Conservation (phyloP, 2,888 invertebrate species). For the Allolobophora icterica region DNA sequence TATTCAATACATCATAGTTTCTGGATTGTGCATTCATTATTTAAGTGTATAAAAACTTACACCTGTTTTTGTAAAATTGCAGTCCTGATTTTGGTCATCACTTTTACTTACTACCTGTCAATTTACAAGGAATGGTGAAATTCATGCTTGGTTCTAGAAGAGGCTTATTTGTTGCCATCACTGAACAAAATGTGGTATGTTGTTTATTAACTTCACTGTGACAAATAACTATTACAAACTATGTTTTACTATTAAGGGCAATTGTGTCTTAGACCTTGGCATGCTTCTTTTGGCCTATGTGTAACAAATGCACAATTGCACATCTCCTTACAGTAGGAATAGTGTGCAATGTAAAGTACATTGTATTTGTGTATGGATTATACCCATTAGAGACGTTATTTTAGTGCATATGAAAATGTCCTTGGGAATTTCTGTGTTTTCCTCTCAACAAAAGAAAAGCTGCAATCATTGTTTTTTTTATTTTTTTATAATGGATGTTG, state of each 20-base stretch:
- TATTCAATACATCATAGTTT: not conserved
- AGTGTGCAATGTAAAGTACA: not conserved
- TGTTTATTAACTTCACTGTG: not conserved
- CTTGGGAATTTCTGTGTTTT: too few relatives aligned
- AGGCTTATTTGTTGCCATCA: not conserved
- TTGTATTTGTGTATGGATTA: not conserved
- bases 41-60: not conserved
- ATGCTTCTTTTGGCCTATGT: not conserved
- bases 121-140: not conserved
- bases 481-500: too few relatives aligned
- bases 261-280: not conserved
- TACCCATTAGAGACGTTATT: not conserved
- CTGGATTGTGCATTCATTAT: not conserved
- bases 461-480: too few relatives aligned
- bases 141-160: not conserved
- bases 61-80: not conserved
- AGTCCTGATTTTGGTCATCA: not conserved
- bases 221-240: not conserved
- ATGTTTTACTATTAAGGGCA: too few relatives aligned
- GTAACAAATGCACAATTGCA: not conserved
- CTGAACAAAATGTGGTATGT: not conserved
- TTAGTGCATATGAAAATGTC: too few relatives aligned
- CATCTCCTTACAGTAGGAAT: not conserved
- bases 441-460: too few relatives aligned
- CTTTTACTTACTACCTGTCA: constrained; percentile 17